Conservation (phyloP, 2,797 vertebrate species). For the Prionace glauca region DNA sequence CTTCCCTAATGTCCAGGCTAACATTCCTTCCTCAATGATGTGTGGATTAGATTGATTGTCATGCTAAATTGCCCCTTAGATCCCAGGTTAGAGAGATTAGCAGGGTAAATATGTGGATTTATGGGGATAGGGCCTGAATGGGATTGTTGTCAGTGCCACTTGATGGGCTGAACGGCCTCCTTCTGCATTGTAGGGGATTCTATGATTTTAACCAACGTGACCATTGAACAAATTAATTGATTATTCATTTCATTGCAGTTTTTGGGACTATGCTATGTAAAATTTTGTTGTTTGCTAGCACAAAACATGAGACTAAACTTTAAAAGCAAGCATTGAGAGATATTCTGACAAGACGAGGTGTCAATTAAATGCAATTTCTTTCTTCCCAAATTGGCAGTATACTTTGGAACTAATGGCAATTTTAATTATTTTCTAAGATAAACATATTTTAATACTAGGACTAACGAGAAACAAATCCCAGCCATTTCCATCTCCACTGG, state of each 20-base stretch:
- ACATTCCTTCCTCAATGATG: background rate
- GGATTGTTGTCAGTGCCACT: too few relatives aligned
- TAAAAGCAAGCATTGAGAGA: background rate
- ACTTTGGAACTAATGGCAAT: background rate
- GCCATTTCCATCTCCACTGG: background rate
- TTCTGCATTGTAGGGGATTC: too few relatives aligned
- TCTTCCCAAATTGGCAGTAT: background rate
- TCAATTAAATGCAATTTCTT: background rate
- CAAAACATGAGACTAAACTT: background rate
- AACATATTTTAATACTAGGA: background rate
- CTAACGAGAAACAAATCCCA: background rate
- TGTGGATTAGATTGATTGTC: too few relatives aligned
- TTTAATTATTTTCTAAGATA: background rate
- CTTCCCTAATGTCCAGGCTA: background rate
- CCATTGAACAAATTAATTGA: background rate
- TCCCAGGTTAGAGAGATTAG: too few relatives aligned
- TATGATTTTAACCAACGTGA: too few relatives aligned
- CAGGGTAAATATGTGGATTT: too few relatives aligned
- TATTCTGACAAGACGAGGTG: background rate
- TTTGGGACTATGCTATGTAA: background rate
- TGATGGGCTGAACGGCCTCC: too few relatives aligned
- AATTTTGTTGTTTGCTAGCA: background rate
- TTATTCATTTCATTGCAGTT: too few relatives aligned
- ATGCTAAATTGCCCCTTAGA: too few relatives aligned
- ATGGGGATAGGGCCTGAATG: too few relatives aligned